Conservation (phyloP, 2,113 vertebrate species). For the Zosterops lateralis region DNA sequence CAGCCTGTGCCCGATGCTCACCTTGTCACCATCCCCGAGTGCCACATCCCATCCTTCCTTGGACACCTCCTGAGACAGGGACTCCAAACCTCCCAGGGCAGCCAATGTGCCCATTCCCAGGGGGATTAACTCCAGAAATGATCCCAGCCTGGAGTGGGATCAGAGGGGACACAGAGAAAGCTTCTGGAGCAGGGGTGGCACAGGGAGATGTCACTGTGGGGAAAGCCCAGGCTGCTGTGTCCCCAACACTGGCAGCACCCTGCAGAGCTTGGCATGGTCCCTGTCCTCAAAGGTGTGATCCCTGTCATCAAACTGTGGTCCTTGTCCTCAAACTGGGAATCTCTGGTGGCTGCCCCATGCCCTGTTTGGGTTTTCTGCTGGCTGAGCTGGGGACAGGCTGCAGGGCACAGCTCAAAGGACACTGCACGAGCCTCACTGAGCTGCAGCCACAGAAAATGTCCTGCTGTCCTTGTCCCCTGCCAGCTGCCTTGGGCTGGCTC, state of each 20-base stretch:
- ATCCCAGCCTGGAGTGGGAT: not conserved
- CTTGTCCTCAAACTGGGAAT: not conserved
- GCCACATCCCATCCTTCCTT: rapidly evolving
- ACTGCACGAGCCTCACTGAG: not conserved
- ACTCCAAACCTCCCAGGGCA: not conserved
- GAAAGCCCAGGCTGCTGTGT: not conserved
- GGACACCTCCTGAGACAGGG: not conserved
- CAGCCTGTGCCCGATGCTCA: rapidly evolving
- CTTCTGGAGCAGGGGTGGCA: not conserved
- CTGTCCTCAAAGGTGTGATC: not conserved
- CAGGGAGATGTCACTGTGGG: not conserved
- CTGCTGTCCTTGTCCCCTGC: not conserved
- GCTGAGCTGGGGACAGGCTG: not conserved
- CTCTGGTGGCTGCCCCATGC: not conserved
- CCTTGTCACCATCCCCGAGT: not conserved
- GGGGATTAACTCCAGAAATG: not conserved
- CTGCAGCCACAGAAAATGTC: not conserved
- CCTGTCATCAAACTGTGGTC: not conserved
- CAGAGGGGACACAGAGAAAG: not conserved
- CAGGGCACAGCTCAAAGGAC: not conserved
- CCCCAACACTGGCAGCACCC: not conserved
- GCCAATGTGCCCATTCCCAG: rapidly evolving
- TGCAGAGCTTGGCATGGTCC: not conserved
- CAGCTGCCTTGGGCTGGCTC: not conserved
- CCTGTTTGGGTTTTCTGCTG: not conserved